Percentiles rank a stretch among this genome's conserved stretches.
phyloP scores from a whole-genome alignment of 2,888 invertebrate species.

The Tipula unca region DNA sequence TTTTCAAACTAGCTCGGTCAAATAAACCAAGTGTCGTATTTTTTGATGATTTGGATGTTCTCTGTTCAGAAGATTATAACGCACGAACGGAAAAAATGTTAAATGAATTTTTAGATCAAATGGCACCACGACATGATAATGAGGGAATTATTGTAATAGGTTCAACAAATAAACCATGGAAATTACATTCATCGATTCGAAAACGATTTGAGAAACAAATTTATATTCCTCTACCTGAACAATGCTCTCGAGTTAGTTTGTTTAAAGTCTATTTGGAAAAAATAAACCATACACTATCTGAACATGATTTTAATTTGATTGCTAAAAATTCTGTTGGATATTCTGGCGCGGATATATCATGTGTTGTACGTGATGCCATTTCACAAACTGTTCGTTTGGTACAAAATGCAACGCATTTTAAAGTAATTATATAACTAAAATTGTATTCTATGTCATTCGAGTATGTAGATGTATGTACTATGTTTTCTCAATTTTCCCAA shows the following conservation, averaged over 20 bases:
- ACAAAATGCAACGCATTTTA: background rate
- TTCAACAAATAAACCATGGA: constrained; percentile 93
- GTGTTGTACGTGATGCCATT: background rate
- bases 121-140: constrained; percentile 89
- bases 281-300: constrained; percentile 67
- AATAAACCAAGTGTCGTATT: constrained; percentile 94
- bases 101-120: constrained; percentile 93
- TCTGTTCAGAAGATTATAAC: constrained; percentile 91
- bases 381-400: background rate
- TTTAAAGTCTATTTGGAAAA: constrained; percentile 85
- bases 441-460: background rate
- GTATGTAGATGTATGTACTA: background rate
- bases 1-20: constrained; percentile 81
- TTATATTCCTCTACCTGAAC: constrained; percentile 89
- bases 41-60: constrained; percentile 91
- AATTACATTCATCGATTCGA: constrained; percentile 83
- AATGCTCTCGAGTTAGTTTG: constrained; percentile 76
- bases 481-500: background rate
- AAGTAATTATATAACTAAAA: background rate
- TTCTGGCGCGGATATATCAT: background rate
- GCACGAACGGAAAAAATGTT: constrained; percentile 91
- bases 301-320: constrained; percentile 69
- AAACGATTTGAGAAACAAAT: constrained; percentile 93
- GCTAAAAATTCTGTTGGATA: constrained; percentile 72
- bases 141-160: constrained; percentile 81